Conservation (phyloP, 2,113 vertebrate genomes). For the Malurus elegans region DNA sequence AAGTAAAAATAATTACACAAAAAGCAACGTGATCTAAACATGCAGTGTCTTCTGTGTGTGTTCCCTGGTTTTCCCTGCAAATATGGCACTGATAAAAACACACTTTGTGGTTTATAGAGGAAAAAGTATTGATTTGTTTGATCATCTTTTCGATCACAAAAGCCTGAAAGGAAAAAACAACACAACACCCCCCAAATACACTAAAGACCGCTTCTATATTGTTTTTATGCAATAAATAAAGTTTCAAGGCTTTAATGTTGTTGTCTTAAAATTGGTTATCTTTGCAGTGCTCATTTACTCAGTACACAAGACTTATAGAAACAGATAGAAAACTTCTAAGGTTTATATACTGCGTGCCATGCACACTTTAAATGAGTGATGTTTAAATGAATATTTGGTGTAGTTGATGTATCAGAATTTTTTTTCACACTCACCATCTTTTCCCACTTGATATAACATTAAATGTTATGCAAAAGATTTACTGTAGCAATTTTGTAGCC, state of each 20-base stretch:
- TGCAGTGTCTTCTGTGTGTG: neutral
- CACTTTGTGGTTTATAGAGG: neutral
- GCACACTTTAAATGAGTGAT: constrained; percentile 6
- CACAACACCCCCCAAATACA: neutral
- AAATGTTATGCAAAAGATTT: constrained; percentile 40
- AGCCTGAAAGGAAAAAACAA: neutral
- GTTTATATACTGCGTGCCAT: neutral
- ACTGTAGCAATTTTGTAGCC: neutral
- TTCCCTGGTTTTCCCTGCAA: neutral
- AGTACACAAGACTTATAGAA: neutral
- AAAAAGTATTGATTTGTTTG: neutral
- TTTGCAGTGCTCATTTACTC: neutral
- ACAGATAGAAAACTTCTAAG: neutral
- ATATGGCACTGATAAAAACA: neutral
- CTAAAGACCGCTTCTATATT: neutral
- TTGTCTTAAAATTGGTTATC: neutral
- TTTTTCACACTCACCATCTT: constrained; percentile 2
- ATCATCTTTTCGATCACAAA: neutral
- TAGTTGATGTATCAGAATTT: neutral
- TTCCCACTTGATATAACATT: neutral
- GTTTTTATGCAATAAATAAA: neutral
- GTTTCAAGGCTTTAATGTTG: neutral
- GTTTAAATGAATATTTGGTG: constrained; percentile 3
- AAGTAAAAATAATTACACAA: neutral
- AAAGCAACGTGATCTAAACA: neutral